phyloP scores from a whole-genome alignment of 1,140 invertebrate genomes.

The Dendroctonus ponderosae region DNA sequence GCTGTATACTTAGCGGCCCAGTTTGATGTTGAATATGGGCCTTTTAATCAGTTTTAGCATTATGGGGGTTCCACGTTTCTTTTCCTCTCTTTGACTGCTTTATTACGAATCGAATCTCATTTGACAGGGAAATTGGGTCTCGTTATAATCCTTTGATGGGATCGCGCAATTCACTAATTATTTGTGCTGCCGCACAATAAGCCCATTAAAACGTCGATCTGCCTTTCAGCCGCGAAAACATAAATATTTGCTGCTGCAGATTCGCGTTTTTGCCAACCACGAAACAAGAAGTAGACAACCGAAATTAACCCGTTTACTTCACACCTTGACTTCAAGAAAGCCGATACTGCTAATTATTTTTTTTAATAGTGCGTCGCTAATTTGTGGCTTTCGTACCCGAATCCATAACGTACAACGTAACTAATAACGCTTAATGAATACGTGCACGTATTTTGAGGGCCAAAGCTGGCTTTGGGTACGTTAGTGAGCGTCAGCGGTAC shows the following conservation, averaged over 20 bases:
- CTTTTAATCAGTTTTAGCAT: slow-evolving; percentile 11
- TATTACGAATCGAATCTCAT: slow-evolving; percentile 8
- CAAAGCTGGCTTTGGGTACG: slow-evolving; percentile 11
- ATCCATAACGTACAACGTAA: slow-evolving; percentile 39
- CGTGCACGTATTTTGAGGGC: slow-evolving; percentile 23
- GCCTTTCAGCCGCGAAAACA: neutral
- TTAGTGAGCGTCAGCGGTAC: neutral
- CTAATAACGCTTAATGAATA: slow-evolving; percentile 45
- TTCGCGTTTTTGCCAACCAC: neutral
- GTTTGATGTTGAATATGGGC: slow-evolving; percentile 2
- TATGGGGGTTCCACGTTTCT: slow-evolving; percentile 14
- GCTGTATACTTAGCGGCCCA: slow-evolving; percentile 14
- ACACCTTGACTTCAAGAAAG: slow-evolving; percentile 30
- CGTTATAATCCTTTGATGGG: slow-evolving; percentile 7
- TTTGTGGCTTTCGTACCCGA: slow-evolving; percentile 31
- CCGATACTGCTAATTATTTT: slow-evolving; percentile 40
- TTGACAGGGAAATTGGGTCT: slow-evolving; percentile 13
- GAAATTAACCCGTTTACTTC: slow-evolving; percentile 20
- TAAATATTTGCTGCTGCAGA: neutral
- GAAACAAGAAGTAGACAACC: neutral
- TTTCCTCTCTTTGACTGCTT: slow-evolving; percentile 10
- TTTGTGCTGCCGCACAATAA: too few relatives aligned
- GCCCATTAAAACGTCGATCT: too few relatives aligned
- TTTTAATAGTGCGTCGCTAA: slow-evolving; percentile 19
- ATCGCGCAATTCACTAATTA: too few relatives aligned